phyloP scores from a whole-genome alignment of 2,113 vertebrate genomes.

The Prionailurus viverrinus region DNA sequence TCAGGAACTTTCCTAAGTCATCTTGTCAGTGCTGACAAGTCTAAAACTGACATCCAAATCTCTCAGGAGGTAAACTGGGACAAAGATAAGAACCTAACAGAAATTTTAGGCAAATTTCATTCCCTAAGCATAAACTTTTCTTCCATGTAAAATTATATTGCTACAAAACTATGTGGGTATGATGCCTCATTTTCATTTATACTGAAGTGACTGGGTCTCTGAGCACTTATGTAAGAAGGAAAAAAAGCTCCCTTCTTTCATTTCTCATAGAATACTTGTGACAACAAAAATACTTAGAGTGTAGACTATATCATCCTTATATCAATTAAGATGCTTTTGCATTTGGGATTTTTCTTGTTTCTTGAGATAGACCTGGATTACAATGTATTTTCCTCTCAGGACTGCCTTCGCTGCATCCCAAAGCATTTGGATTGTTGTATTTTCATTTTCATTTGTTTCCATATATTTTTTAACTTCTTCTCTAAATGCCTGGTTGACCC shows the following conservation, averaged over 20 bases:
- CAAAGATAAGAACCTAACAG: not conserved
- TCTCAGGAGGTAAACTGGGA: not conserved
- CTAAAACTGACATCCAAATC: not conserved
- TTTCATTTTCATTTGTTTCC: too few relatives aligned
- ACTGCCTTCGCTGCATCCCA: too few relatives aligned
- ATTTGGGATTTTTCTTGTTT: too few relatives aligned
- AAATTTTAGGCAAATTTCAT: slow-evolving; percentile 27
- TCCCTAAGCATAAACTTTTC: not conserved
- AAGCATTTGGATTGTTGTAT: too few relatives aligned
- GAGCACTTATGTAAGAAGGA: not conserved
- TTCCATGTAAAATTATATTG: slow-evolving; percentile 29
- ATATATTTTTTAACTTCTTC: too few relatives aligned
- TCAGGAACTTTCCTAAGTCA: not conserved
- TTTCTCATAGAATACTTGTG: not conserved
- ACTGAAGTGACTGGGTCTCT: not conserved
- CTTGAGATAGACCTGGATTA: too few relatives aligned
- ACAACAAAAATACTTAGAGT: not conserved
- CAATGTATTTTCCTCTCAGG: too few relatives aligned
- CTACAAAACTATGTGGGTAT: not conserved
- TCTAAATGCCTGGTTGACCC: too few relatives aligned
- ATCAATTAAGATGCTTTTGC: not conserved
- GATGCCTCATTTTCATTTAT: not conserved
- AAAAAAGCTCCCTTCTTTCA: not conserved
- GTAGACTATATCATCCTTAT: not conserved
- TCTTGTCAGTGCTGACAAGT: not conserved